phyloP scores from a whole-genome alignment of 2,113 vertebrate genomes.

The Xiphophorus couchianus region DNA sequence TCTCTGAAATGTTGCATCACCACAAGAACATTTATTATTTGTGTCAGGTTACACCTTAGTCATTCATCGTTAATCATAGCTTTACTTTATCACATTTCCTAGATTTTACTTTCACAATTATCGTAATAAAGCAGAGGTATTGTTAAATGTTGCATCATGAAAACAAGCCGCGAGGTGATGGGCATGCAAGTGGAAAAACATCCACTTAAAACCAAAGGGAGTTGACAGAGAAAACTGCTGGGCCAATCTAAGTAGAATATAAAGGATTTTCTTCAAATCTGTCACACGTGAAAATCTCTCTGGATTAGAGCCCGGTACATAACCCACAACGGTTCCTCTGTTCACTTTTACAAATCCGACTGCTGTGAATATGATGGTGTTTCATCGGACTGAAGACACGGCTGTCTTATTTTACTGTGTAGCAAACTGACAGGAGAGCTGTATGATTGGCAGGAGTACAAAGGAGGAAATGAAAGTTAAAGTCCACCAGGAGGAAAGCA shows the following conservation, averaged over 20 bases:
- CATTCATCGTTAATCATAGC: slow-evolving; percentile 49
- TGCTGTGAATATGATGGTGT: slow-evolving; percentile 49
- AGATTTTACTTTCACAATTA: slow-evolving; percentile 29
- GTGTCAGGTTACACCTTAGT: slow-evolving; percentile 40
- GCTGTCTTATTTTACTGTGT: slow-evolving; percentile 40
- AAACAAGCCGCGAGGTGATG: slow-evolving; percentile 6
- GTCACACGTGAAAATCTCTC: slow-evolving; percentile 32
- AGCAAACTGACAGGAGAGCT: slow-evolving; percentile 41
- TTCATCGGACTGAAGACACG: slow-evolving; percentile 39
- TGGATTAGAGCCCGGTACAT: slow-evolving; percentile 35
- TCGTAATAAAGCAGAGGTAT: slow-evolving; percentile 39
- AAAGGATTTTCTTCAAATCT: slow-evolving; percentile 41
- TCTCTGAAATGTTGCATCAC: slow-evolving; percentile 8
- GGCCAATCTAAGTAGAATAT: slow-evolving; percentile 35
- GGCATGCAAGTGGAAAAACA: not conserved
- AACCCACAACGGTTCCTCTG: slow-evolving; percentile 31
- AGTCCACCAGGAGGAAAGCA: slow-evolving; percentile 35
- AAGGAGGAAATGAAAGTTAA: slow-evolving; percentile 40
- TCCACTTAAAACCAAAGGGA: not conserved
- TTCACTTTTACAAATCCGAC: slow-evolving; percentile 46
- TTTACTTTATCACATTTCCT: slow-evolving; percentile 36
- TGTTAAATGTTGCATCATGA: slow-evolving; percentile 43
- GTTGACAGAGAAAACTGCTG: slow-evolving; percentile 17
- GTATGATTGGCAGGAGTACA: slow-evolving; percentile 56
- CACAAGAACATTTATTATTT: slow-evolving; percentile 19